Base-by-base conservation (phyloP, 2,888 invertebrate genomes). In the Thecophora atra region DNA sequence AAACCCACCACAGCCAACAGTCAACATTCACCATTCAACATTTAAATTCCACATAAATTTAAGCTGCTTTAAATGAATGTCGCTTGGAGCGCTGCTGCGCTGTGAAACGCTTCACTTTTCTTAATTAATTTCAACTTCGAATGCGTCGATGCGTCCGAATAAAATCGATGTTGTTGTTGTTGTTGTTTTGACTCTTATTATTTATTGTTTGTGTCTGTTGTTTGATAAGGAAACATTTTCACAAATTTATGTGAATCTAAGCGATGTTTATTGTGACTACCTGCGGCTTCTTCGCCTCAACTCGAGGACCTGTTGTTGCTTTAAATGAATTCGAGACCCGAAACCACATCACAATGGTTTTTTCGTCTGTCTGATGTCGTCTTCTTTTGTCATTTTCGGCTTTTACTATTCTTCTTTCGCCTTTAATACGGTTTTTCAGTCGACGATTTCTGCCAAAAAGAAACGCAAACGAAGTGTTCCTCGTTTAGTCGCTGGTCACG, bases 41-140 rank as follows among this genome's bases (percentile, higher is more conserved):
- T 68, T 68, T 58, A 58, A 56, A 68, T 68, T 68, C 62, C 62
- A 51, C 70, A 70, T 70, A 70, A 70, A 70, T 62, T 70, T 63
- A 30, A 70, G 63, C 70, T 30, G 21, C 52, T 70, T 70, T 62
- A 70, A 70, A 70, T 70, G 62, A 37, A 70, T 30, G 51, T 30
- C 68, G 19, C 24, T 21, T 54, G 30, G 30, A 24, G 69, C 26
- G 26, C 37, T 17, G 24, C 19, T n/a, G n/a, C n/a, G n/a, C n/a
- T n/a, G n/a, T n/a, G n/a, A 24, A 62, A 63, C 62, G 68, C 51
- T 70, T 63, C 15, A 51, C 24, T 70, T 63, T 63, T 47, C 37
- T 62, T 70, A 63, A 63, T 70, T 70, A 63, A 70, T 70, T 70
- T 63, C 26, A 70, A 60, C 28, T 70, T 51, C 37, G 26, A 63